Percentiles rank a stretch among this genome's conserved stretches.
phyloP scores from a whole-genome alignment of 2,113 vertebrate genomes.

The Tricholaema leucomelas region DNA sequence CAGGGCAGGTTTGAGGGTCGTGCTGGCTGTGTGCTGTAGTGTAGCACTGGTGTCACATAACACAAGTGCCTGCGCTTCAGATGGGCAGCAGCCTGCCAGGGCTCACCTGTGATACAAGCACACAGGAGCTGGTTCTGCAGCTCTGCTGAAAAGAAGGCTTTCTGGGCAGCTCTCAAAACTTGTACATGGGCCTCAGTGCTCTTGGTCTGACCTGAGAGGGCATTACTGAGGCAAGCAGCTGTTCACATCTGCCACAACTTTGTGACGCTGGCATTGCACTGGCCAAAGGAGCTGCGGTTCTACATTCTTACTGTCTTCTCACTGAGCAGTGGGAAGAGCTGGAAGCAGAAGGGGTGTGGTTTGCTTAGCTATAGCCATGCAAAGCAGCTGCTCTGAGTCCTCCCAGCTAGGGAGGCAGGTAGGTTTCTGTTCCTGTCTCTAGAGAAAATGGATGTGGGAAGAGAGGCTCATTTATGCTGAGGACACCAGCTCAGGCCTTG shows the following conservation, averaged over 20 bases:
- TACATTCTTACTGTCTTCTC: neutral
- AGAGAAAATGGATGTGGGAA: neutral
- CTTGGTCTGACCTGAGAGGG: neutral
- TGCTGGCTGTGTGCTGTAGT: neutral
- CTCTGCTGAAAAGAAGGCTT: slow-evolving; percentile 55
- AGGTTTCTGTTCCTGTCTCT: neutral
- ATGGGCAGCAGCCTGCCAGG: slow-evolving; percentile 11
- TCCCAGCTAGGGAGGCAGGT: neutral
- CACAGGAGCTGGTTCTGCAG: slow-evolving; percentile 56
- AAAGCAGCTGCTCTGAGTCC: neutral
- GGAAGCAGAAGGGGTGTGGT: neutral
- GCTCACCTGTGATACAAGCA: slow-evolving; percentile 50
- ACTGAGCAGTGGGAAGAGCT: slow-evolving; percentile 19
- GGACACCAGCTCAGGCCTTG: neutral
- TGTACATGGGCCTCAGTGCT: neutral
- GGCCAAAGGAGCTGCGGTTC: neutral
- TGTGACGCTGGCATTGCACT: neutral
- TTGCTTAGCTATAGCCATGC: neutral
- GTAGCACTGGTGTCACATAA: slow-evolving; percentile 2
- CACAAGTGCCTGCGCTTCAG: slow-evolving; percentile 23
- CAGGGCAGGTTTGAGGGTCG: slow-evolving; percentile 1
- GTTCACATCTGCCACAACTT: neutral
- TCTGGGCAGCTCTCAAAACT: slow-evolving; percentile 38
- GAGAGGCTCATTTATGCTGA: neutral
- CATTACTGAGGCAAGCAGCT: neutral